Percentiles rank a stretch among this genome's conserved stretches.
Conservation (phyloP, 2,888 invertebrate species). For the Punctoribates punctum region DNA sequence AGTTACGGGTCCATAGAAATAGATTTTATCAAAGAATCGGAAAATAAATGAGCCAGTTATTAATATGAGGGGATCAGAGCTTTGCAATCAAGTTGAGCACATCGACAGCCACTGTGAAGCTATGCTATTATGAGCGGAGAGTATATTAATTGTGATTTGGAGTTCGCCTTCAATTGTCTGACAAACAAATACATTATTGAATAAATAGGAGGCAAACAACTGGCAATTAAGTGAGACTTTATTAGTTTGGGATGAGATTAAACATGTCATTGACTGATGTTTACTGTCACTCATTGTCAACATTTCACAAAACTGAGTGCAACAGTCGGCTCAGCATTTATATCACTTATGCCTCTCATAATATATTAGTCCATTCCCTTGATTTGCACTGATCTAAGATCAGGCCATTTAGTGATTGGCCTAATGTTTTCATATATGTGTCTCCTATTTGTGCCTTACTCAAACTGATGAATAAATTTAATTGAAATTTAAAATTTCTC, state of each 20-base stretch:
- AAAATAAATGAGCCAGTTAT: no score
- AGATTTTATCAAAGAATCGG: no score
- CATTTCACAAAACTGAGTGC: conserved; percentile 1
- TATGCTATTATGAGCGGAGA: not conserved
- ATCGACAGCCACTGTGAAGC: not conserved
- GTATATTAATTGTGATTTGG: conserved; percentile 27
- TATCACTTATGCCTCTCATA: not conserved
- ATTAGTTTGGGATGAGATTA: conserved; percentile 26
- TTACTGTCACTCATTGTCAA: conserved; percentile 19
- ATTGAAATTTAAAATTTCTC: no score
- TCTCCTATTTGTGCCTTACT: no score
- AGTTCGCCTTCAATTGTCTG: not conserved
- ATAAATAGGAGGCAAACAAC: conserved; percentile 21
- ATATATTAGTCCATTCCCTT: not conserved
- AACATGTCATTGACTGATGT: conserved; percentile 33
- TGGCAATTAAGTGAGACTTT: conserved; percentile 8
- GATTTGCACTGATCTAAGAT: not conserved
- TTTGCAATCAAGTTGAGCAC: no score
- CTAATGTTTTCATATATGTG: not conserved
- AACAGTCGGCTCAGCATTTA: conserved; percentile 24
- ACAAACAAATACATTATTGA: conserved; percentile 33
- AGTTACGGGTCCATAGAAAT: no score
- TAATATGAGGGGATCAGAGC: no score
- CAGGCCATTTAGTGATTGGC: not conserved
- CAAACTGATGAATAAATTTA: no score